A percentile compares a stretch with the other conserved stretches of the same genome.
Conservation (phyloP, 2,113 vertebrate species). For the Anoura caudifer region DNA sequence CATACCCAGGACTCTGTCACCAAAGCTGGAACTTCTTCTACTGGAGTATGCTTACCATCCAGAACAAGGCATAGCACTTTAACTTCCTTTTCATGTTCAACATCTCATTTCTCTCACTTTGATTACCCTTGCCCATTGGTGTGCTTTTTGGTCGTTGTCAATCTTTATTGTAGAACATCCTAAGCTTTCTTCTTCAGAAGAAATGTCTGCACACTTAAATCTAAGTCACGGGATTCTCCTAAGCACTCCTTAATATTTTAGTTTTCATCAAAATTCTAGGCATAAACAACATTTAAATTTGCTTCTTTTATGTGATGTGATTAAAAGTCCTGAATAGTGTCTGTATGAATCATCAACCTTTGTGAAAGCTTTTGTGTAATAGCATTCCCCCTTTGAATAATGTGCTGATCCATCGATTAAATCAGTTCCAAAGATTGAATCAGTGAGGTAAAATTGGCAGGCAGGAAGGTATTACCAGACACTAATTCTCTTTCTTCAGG, state of each 20-base stretch:
- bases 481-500: conserved; percentile 49
- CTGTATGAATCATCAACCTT: conserved; percentile 51
- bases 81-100: background rate
- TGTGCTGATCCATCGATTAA: conserved; percentile 66
- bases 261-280: conserved; percentile 59
- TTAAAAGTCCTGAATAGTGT: conserved; percentile 63
- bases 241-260: conserved; percentile 39
- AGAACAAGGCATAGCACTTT: background rate
- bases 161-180: background rate
- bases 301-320: conserved; percentile 58
- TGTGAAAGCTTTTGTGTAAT: conserved; percentile 46
- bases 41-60: background rate
- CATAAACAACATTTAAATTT: conserved; percentile 64
- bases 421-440: conserved; percentile 68
- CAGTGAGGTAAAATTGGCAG: conserved; percentile 48
- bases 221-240: background rate
- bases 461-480: conserved; percentile 57
- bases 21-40: background rate
- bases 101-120: background rate
- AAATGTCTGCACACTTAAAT: conserved; percentile 20
- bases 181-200: conserved; percentile 29
- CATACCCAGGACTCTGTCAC: background rate
- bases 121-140: background rate
- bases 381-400: conserved; percentile 61
- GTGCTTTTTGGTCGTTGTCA: background rate